Evolutionary conservation across 2,888 invertebrate species (phyloP), one percentile per base, ranked within the genome.

Genomic region (Acholoe squamosa): DNA sequence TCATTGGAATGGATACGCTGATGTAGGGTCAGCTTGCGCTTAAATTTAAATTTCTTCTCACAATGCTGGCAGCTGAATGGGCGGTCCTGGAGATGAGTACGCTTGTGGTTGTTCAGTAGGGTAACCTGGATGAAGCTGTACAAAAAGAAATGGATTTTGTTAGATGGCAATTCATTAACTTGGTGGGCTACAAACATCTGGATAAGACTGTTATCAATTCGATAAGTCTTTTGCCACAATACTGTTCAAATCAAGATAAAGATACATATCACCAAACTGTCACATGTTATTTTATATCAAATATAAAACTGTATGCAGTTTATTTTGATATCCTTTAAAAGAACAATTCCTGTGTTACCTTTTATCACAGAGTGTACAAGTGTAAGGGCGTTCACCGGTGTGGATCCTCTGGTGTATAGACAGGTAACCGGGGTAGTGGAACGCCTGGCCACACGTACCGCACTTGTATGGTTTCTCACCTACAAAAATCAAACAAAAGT

Each of bases 1-100:
- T 67, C 67, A 25, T 67, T 67, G n/a, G 67, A 67, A 25, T 67
- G 67, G 16, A 67, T 25, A 16, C 67, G 67, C 67, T 67, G 14
- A 25, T 67, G 67, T 16, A 67, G 14, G 67, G 67, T 67, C 14
- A 67, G 67, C n/a, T 67, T 67, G n/a, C 67, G 67, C 22, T 67
- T 67, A n/a, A 25, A 67, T n/a, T 71, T 77, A 51, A 89, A 91
- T 3, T 77, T 71, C 51, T 80, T 89, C 19, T 76, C 71, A 25
- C 91, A 91, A 10, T 34, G 33, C 56, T 67, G 10, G 76, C 91
- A 91, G 25, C 61, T 71, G 52, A 25, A 89, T 22, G 91, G 91
- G 76, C 86, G 89, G 34, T 80, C 77, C 12, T 86, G 77, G 43
- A 67, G 89, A 52, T 91, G 91, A 14, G 56, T 61, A 22, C 89